These are phyloP conservation scores for Diceros bicornis DNA, from an alignment of 2,797 vertebrate species.

Conservation along the genomic window DNA sequence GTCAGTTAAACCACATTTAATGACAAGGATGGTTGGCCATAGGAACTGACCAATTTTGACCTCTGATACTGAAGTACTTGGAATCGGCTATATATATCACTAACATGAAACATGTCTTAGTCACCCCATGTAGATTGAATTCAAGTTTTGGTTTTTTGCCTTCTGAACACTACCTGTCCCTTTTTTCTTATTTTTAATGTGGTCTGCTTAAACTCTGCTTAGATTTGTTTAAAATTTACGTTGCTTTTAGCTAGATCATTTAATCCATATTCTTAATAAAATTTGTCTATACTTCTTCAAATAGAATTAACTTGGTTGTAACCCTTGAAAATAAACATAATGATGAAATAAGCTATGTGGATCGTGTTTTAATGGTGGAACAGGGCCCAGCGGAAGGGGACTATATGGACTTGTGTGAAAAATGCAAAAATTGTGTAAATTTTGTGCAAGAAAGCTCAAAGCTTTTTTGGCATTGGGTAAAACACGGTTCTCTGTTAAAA, in stretches of 20 bases:
- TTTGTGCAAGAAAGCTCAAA: slow-evolving; percentile 73
- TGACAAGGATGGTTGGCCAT: background rate
- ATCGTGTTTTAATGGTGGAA: slow-evolving; percentile 63
- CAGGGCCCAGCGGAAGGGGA: background rate
- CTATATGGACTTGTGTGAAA: slow-evolving; percentile 54
- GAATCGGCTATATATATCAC: background rate
- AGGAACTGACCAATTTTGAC: background rate
- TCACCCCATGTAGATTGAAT: background rate
- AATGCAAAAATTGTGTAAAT: slow-evolving; percentile 23
- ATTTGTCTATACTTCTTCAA: slow-evolving; percentile 56
- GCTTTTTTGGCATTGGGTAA: slow-evolving; percentile 81
- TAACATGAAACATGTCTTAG: slow-evolving; percentile 46
- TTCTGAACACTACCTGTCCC: slow-evolving; percentile 29
- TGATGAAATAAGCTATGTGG: slow-evolving; percentile 59
- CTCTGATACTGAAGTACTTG: slow-evolving; percentile 8
- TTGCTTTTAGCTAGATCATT: slow-evolving; percentile 47
- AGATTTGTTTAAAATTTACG: slow-evolving; percentile 39
- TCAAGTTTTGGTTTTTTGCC: slow-evolving; percentile 45
- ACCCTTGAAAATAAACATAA: slow-evolving; percentile 63
- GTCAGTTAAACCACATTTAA: slow-evolving; percentile 12
- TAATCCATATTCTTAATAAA: slow-evolving; percentile 53
- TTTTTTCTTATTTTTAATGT: slow-evolving; percentile 48
- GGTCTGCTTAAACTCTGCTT: slow-evolving; percentile 43
- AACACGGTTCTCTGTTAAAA: slow-evolving; percentile 82
- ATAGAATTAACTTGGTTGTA: slow-evolving; percentile 53